A percentile compares a stretch with the other conserved stretches of the same genome.
phyloP scores from a whole-genome alignment of 1,140 invertebrate genomes.

The Polyergus mexicanus region DNA sequence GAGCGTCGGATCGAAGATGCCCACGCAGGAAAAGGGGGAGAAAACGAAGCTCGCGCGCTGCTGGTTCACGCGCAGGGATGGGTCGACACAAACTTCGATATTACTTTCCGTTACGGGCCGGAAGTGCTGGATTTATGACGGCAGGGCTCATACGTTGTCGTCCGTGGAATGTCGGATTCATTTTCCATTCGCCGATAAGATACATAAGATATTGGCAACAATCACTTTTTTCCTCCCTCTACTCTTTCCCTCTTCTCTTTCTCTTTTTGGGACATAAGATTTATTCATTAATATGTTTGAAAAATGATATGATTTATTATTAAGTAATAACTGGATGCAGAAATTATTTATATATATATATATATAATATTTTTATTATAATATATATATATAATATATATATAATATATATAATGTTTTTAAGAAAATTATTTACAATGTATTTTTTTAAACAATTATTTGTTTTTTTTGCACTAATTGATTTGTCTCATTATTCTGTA shows the following conservation, averaged over 20 bases:
- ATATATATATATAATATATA: background rate
- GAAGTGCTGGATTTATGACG: conserved; percentile 81
- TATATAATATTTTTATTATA: too few species aligned
- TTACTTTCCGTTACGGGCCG: conserved; percentile 79
- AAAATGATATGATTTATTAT: conserved; percentile 3
- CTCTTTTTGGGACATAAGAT: background rate
- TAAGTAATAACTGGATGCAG: background rate
- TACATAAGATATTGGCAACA: conserved; percentile 53
- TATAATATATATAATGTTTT: too few species aligned
- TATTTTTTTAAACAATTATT: too few species aligned
- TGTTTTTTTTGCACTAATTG: too few species aligned
- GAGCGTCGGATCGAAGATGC: background rate
- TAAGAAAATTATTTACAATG: too few species aligned
- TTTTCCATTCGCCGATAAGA: conserved; percentile 76
- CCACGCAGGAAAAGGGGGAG: background rate
- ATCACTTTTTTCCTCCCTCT: conserved; percentile 1
- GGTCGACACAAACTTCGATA: conserved; percentile 75
- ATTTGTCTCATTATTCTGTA: too few species aligned
- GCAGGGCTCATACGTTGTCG: conserved; percentile 69
- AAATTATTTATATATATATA: background rate
- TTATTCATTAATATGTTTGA: background rate
- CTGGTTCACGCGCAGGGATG: conserved; percentile 14
- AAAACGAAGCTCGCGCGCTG: conserved; percentile 3
- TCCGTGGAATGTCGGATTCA: conserved; percentile 74
- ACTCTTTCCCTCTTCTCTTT: conserved; percentile 1